Evolutionary conservation across 2,113 vertebrate species (phyloP), one percentile per base, ranked within the genome.

Genomic region (Oxygymnocypris stewartii): DNA sequence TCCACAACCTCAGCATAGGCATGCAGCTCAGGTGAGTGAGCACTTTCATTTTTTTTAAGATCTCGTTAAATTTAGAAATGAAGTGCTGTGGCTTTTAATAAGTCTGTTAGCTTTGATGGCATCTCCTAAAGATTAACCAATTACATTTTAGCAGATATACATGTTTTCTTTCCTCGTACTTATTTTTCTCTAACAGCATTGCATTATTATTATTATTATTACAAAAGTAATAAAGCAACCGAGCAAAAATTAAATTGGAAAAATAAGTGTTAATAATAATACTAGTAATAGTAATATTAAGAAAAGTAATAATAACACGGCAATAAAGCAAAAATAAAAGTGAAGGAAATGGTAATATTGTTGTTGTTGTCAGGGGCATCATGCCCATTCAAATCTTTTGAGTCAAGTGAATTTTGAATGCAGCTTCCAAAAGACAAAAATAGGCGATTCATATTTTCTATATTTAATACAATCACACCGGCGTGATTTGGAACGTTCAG

Each of bases 1-100:
- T 99, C 92, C 98, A 99, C 94, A 99, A 99, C 94, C 98, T 99
- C 90, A 99, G 99, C 90, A 99, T 99, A 92, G 96, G 96, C 96
- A 99, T 99, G 98, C 98, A 99, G 95, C 97, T 99, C 97, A 99
- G 98, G 98, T 99, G 88, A 87, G 94, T 91, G 75, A 51, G 20
- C 23, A 16, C 37, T 37, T 20, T 37, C 4, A 14, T 6, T 40
- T 25, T 31, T 54, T 14, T 51, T 57, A 25, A 51, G 12, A 51
- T 16, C 6, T 18, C 6, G 7, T 37, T 13, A 20, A 51, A 54
- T 54, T 54, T 2, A 18, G 75, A 51, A 54, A 10, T 10, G 3
- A 28, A 28, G 13, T 78, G 42, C 40, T 73, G 37, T 11, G 35
- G 37, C 69, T 73, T 73, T 61, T n/a, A 61, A 10, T 61, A 61